Percentiles rank a stretch among this genome's conserved stretches.
phyloP scores from a whole-genome alignment of 2,113 vertebrate genomes.

The Boulengeromyrus knoepffleri region DNA sequence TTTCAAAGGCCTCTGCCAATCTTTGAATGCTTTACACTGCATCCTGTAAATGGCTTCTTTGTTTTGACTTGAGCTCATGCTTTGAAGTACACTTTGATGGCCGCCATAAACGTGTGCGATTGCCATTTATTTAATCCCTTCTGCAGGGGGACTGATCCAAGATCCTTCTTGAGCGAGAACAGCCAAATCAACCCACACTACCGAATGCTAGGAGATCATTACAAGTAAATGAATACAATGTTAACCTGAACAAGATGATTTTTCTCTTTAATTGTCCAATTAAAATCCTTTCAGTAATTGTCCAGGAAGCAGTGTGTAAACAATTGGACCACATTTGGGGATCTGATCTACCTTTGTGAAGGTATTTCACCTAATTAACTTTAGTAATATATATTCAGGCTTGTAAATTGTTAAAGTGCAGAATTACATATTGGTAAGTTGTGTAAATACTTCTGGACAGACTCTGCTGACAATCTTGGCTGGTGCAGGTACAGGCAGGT shows the following conservation, averaged over 20 bases:
- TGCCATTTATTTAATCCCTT: neutral
- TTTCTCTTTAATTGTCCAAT: neutral
- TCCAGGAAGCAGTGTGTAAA: neutral
- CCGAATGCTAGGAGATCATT: neutral
- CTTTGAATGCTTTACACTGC: constrained; percentile 12
- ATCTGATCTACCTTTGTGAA: neutral
- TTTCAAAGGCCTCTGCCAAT: constrained; percentile 19
- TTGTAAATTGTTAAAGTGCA: neutral
- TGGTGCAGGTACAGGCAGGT: neutral
- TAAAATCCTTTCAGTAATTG: neutral
- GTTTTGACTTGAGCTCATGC: neutral
- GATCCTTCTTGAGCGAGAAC: neutral
- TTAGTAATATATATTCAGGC: neutral
- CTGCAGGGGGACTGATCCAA: neutral
- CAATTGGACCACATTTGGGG: neutral
- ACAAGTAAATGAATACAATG: neutral
- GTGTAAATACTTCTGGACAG: neutral
- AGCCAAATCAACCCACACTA: neutral
- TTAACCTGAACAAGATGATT: neutral
- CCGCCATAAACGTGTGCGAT: neutral
- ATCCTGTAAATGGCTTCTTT: constrained; percentile 9
- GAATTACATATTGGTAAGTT: neutral
- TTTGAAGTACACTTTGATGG: constrained; percentile 18
- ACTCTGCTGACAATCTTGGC: neutral
- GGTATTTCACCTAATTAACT: neutral